phyloP scores from a whole-genome alignment of 2,888 invertebrate species.

The Nomada flava region DNA sequence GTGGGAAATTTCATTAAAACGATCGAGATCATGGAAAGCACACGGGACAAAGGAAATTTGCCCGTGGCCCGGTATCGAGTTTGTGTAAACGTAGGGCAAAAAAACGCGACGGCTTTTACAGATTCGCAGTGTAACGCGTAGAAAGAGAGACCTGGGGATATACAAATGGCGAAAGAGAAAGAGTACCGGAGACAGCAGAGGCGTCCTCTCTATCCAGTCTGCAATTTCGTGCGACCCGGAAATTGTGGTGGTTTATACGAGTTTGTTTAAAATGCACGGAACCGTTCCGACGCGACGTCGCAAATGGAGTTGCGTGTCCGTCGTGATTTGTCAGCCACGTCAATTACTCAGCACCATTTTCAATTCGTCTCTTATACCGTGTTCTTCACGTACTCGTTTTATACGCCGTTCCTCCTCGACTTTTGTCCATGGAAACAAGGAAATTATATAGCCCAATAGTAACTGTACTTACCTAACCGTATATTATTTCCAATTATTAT shows the following conservation, averaged over 20 bases:
- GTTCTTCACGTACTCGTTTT: slow-evolving; percentile 9
- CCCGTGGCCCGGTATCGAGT: slow-evolving; percentile 5
- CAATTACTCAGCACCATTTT: slow-evolving; percentile 54
- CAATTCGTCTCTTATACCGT: slow-evolving; percentile 47
- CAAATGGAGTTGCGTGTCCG: slow-evolving; percentile 56
- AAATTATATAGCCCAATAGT: not conserved
- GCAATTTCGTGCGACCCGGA: slow-evolving; percentile 67
- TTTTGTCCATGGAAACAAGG: not conserved
- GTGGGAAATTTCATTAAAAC: slow-evolving; percentile 56
- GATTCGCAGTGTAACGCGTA: slow-evolving; percentile 12
- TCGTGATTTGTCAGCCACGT: slow-evolving; percentile 55
- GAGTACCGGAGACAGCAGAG: not conserved
- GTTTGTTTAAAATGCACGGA: slow-evolving; percentile 66
- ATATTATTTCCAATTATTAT: no score
- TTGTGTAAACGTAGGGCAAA: slow-evolving; percentile 28
- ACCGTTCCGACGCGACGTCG: slow-evolving; percentile 25
- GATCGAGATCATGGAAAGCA: slow-evolving; percentile 20
- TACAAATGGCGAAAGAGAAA: not conserved
- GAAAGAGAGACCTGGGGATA: not conserved
- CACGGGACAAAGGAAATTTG: slow-evolving; percentile 45
- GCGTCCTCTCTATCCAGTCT: slow-evolving; percentile 8
- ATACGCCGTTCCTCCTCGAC: not conserved
- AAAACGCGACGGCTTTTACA: slow-evolving; percentile 20
- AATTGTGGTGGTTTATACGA: slow-evolving; percentile 68
- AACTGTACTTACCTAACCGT: no score